Evolutionary conservation across 2,113 vertebrate genomes (phyloP), one percentile per base, ranked within the genome.

Genomic region (Orycteropus afer): DNA sequence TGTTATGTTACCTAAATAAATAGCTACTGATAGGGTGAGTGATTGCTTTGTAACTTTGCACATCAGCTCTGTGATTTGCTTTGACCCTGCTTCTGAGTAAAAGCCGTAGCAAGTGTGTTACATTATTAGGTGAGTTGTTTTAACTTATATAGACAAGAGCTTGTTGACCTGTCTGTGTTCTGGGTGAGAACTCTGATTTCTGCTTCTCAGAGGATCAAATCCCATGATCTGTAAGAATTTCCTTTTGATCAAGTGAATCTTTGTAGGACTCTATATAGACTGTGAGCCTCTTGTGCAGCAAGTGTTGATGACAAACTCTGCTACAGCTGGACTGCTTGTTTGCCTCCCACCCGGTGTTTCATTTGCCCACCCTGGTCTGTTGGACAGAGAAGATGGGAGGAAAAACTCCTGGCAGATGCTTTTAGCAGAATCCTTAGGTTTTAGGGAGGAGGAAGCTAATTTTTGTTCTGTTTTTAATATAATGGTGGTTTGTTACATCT

Each of bases 381-480:
- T 40, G 32, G 42, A 20, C 29, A 11, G 40, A 42, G 20, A 20
- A 4, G 20, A 40, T 17, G 37, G 25, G 79, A 80, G 67, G 65
- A 34, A 17, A 29, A 32, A 5, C 69, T 80, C 22, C 34, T 29
- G 51, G 65, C 74, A 49, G 40, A 13, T 76, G 91, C n/a, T 40
- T 67, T n/a, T 25, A 12, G 17, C 67, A 25, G 42, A 32, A 37
- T 49, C 76, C 55, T 45, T 20, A 14, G 86, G 86, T 0, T 0
- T 34, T 45, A 74, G 47, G 23, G 51, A 89, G 23, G 51, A 89
- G 77, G 65, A 85, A 57, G 76, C 79, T 96, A 65, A 91, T 86
- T 90, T 89, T 77, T 78, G 92, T 81, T 73, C 73, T 92, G 85
- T 84, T 81, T 94, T 83, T 65, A 12, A 78, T 11, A 57, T 71